Base-by-base conservation (phyloP, 2,113 vertebrate species). In the Apeltes quadracus region DNA sequence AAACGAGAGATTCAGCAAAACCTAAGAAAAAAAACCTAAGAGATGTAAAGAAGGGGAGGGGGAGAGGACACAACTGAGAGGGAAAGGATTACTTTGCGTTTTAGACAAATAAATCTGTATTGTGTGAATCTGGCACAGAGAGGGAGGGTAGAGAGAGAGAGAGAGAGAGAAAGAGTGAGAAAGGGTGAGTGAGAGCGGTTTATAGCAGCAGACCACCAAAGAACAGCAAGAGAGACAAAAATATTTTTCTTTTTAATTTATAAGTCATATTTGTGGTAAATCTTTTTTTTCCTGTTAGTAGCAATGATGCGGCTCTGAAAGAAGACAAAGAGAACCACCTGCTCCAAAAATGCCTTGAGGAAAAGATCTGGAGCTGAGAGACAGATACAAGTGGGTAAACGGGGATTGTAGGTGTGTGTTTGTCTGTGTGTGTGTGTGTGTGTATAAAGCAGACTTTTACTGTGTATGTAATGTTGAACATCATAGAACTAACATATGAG, bases 71-170 rank as follows among this genome's bases (percentile, higher is more conserved):
- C 23, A 64, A 46, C 46, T 43, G 50, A 56, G 50, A 36, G 63
- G 22, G 32, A 50, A 53, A 25, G 84, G 92, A 92, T 91, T 92
- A 93, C 88, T 87, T 87, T 77, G 78, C 29, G 54, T 83, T 87
- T 87, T 63, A 84, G 89, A 91, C 63, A 46, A 89, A 86, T 85
- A 89, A 86, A 91, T 90, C 88, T 63, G 79, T 80, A 87, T 83
- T 88, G 90, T 91, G 66, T 78, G 75, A 87, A 76, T 86, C 69
- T 82, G 58, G 75, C 69, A 78, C 74, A 85, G 55, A 48, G 53
- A 61, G 55, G 54, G 70, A 81, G 67, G 50, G 13, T 8, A 48
- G 57, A 78, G 53, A 68, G 48, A 75, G 41, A 66, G 43, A 48
- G 16, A 50, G 50, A 59, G 39, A 34, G 48, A 57, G 64, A 63